Percentiles rank a stretch among this genome's conserved stretches.
Conservation (phyloP, 2,888 invertebrate genomes). For the Hartigia nigra region DNA sequence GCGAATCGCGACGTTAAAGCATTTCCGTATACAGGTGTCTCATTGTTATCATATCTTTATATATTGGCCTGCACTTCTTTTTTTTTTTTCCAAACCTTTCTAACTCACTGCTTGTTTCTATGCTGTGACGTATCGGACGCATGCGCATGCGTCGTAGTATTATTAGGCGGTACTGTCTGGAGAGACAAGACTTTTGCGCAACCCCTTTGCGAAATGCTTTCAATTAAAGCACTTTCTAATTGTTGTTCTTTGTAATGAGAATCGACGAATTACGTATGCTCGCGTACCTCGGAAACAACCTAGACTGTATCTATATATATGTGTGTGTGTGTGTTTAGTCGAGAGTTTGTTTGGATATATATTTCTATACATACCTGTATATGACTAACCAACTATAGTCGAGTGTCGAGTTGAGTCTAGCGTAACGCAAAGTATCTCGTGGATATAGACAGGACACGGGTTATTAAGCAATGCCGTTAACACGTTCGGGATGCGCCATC, state of each 20-base stretch:
- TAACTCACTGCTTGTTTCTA: not conserved
- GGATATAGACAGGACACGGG: slow-evolving; percentile 33
- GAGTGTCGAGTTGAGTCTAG: not conserved
- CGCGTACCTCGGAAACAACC: not conserved
- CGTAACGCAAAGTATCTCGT: not conserved
- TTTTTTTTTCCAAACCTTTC: not conserved
- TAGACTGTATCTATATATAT: not conserved
- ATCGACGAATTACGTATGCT: slow-evolving; percentile 51
- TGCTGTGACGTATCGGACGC: not conserved
- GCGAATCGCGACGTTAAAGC: not conserved
- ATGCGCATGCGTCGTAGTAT: not conserved
- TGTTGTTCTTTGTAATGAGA: slow-evolving; percentile 57
- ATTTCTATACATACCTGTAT: not conserved
- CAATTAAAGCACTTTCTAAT: slow-evolving; percentile 62
- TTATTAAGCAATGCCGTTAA: slow-evolving; percentile 58
- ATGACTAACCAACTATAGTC: not conserved
- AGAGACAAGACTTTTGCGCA: slow-evolving; percentile 7
- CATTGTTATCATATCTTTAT: slow-evolving; percentile 29
- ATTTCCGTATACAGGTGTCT: slow-evolving; percentile 37
- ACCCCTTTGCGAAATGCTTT: slow-evolving; percentile 55
- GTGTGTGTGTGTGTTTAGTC: too few species aligned
- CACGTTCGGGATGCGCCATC: slow-evolving; percentile 40
- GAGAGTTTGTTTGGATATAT: not conserved
- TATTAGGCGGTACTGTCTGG: not conserved
- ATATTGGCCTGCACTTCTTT: slow-evolving; percentile 5